Evolutionary conservation across 1,140 invertebrate species (phyloP), one percentile per base, ranked within the genome.

Genomic region (Pararge aegeria): DNA sequence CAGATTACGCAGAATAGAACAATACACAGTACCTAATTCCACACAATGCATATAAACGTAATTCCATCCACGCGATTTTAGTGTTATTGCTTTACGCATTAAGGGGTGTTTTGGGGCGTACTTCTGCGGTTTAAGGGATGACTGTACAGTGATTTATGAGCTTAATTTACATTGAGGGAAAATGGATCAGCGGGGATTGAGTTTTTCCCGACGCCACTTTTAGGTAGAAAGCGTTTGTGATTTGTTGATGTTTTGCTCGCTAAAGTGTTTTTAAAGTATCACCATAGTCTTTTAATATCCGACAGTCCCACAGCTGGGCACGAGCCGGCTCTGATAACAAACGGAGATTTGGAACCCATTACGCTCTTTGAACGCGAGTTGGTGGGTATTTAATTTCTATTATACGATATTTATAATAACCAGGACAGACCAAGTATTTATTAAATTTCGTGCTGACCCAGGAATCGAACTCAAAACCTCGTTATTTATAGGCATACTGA

Each of bases 1-100:
- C 44, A 57, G 55, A 57, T 57, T 57, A 57, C 29, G n/a, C 19
- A n/a, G 10, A 34, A 34, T n/a, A 10, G 30, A 30, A 34, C 30
- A 4, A 12, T 34, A 34, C 30, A 34, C 1, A 2, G 24, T 24
- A 9, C 30, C n/a, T n/a, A n/a, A n/a, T n/a, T n/a, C n/a, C 16
- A 49, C 19, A 49, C 44, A 50, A 49, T 37, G 30, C 18, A 20
- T 30, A 46, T 27, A 44, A 30, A 46, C 18, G 19, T 9, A 40
- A 56, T 48, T 13, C 16, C 29, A 12, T 18, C n/a, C 27, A 50
- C 30, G 30, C 55, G 24, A 57, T 57, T 50, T 56, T 37, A 46
- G 6, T 38, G 20, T 57, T 57, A 57, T 57, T 38, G 15, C 6
- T 27, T 20, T 37, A 50, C 10, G 44, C 12, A 57, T 57, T 57